Conservation (phyloP, 2,797 vertebrate species). For the Chiroxiphia lanceolata region DNA sequence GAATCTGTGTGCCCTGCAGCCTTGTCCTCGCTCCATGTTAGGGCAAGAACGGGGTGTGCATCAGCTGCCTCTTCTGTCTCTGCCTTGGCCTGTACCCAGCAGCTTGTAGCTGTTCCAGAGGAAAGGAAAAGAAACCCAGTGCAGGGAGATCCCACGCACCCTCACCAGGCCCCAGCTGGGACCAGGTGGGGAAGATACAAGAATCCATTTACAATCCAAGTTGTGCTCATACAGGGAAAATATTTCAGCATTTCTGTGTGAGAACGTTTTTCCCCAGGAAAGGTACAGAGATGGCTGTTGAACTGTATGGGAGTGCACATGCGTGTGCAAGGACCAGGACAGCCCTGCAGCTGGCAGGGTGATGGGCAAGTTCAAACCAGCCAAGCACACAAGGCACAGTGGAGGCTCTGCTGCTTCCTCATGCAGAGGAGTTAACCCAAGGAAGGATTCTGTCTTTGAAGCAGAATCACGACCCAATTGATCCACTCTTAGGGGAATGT, state of each 20-base stretch:
- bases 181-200: not conserved
- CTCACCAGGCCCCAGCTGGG: not conserved
- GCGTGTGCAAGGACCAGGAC: rapidly evolving
- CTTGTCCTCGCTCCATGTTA: constrained; percentile 52
- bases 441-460: not conserved
- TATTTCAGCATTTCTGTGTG: not conserved
- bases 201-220: not conserved
- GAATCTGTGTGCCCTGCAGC: constrained; percentile 16
- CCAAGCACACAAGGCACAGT: not conserved
- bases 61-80: constrained; percentile 13
- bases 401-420: not conserved
- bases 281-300: not conserved
- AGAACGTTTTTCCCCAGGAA: not conserved
- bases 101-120: not conserved
- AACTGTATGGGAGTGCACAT: rapidly evolving
- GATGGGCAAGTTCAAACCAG: not conserved
- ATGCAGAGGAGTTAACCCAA: not conserved
- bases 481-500: not conserved
- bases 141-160: not conserved
- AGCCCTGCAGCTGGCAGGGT: not conserved
- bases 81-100: constrained; percentile 42
- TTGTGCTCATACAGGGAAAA: not conserved
- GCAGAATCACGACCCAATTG: not conserved
- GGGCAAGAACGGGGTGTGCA: constrained; percentile 25
- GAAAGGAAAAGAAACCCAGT: not conserved